Evolutionary conservation across 2,113 vertebrate species (phyloP).

Genomic region (Calyptommatus sinebrachiatus): DNA sequence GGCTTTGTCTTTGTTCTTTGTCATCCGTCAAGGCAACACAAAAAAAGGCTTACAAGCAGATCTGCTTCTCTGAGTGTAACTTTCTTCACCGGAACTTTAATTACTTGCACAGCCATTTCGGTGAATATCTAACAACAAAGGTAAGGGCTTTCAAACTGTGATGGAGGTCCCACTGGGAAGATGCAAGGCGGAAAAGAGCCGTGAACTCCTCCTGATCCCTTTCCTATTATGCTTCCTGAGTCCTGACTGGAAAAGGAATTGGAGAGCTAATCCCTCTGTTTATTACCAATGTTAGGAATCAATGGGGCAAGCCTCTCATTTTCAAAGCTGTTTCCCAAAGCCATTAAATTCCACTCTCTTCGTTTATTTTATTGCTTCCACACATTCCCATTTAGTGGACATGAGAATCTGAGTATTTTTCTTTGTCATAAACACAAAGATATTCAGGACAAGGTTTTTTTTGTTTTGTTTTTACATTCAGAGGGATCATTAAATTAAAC

Average conservation of each 20-base stretch:
- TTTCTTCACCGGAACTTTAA: not conserved
- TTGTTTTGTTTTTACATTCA: not conserved
- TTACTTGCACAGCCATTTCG: not conserved
- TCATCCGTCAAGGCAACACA: constrained; percentile 27
- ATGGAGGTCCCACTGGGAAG: not conserved
- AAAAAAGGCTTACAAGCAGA: not conserved
- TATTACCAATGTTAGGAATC: not conserved
- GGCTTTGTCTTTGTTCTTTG: constrained; percentile 41
- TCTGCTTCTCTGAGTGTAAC: not conserved
- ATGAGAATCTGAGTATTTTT: not conserved
- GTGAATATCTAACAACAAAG: not conserved
- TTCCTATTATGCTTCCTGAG: not conserved
- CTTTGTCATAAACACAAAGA: not conserved
- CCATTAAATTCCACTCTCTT: not conserved
- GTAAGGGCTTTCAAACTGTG: not conserved
- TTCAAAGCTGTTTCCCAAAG: not conserved
- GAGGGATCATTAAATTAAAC: not conserved
- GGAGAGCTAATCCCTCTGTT: not conserved
- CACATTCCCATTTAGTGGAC: not conserved
- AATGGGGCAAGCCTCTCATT: not conserved
- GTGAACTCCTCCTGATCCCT: not conserved
- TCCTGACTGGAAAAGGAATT: not conserved
- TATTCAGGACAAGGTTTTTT: not conserved
- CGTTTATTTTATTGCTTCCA: not conserved
- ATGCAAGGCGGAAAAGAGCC: not conserved